Conservation (phyloP, 2,113 vertebrate genomes). For the Arenaria interpres region DNA sequence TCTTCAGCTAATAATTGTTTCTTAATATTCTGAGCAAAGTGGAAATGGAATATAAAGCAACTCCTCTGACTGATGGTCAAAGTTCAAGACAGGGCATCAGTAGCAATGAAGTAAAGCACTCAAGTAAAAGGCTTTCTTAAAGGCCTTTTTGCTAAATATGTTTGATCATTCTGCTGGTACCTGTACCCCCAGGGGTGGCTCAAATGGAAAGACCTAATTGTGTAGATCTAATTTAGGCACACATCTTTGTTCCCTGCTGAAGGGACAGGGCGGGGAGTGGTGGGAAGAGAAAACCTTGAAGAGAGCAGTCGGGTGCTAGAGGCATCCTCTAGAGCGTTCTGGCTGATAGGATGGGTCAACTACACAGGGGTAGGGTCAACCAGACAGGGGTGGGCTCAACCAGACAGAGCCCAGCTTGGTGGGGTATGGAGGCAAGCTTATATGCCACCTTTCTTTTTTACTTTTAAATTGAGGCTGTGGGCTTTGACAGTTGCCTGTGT, state of each 20-base stretch:
- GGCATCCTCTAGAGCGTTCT: not conserved
- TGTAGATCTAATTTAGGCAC: not conserved
- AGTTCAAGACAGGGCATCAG: not conserved
- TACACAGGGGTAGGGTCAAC: fast-evolving
- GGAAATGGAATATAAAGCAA: not conserved
- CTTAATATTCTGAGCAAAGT: not conserved
- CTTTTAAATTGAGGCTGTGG: not conserved
- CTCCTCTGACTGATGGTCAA: not conserved
- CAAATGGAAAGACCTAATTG: not conserved
- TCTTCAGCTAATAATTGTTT: not conserved
- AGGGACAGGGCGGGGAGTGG: not conserved
- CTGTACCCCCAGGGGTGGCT: not conserved
- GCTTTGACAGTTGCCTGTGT: not conserved
- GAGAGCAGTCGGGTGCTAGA: not conserved
- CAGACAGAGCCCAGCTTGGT: not conserved
- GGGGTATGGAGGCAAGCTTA: not conserved
- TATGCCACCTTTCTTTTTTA: not conserved
- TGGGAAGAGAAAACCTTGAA: not conserved
- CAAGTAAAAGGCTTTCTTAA: not conserved
- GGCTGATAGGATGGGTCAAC: not conserved
- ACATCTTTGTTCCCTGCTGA: not conserved
- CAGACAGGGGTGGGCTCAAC: fast-evolving
- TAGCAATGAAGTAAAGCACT: not conserved
- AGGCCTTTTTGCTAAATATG: not conserved
- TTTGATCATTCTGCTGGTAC: not conserved